phyloP scores from a whole-genome alignment of 2,888 invertebrate genomes.

The Periphyllus acericola region DNA sequence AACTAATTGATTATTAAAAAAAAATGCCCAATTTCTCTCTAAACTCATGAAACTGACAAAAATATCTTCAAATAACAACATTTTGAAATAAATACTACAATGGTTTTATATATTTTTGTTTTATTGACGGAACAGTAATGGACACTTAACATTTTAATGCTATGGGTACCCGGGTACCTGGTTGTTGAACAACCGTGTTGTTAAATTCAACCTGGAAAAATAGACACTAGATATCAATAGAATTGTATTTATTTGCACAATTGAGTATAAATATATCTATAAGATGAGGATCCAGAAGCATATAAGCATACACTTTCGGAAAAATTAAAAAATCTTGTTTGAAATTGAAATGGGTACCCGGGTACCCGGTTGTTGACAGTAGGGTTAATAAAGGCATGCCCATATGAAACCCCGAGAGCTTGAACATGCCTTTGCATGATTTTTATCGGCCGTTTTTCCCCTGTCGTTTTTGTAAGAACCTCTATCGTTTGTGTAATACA shows the following conservation, averaged over 20 bases:
- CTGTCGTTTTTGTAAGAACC: no score
- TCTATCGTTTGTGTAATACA: no score
- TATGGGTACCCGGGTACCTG: slow-evolving; percentile 3
- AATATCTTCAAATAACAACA: neutral
- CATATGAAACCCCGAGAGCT: no score
- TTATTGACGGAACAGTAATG: neutral
- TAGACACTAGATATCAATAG: slow-evolving; percentile 4
- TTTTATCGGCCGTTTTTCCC: no score
- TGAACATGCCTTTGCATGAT: no score
- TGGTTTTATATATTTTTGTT: slow-evolving; percentile 6
- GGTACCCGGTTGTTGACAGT: slow-evolving; percentile 23
- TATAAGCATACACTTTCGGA: neutral
- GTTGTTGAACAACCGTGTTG: neutral
- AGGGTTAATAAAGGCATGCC: no score
- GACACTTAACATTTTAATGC: neutral
- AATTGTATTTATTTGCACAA: slow-evolving; percentile 12
- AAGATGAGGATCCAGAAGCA: neutral
- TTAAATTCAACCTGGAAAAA: slow-evolving; percentile 1
- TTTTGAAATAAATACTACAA: neutral
- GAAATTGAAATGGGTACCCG: slow-evolving; percentile 13
- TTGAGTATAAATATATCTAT: neutral
- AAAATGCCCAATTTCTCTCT: neutral
- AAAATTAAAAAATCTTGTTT: slow-evolving; percentile 19
- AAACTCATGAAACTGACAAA: neutral
- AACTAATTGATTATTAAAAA: neutral